Conservation (phyloP, 1,140 invertebrate species). For the Drosophila chauvacae region DNA sequence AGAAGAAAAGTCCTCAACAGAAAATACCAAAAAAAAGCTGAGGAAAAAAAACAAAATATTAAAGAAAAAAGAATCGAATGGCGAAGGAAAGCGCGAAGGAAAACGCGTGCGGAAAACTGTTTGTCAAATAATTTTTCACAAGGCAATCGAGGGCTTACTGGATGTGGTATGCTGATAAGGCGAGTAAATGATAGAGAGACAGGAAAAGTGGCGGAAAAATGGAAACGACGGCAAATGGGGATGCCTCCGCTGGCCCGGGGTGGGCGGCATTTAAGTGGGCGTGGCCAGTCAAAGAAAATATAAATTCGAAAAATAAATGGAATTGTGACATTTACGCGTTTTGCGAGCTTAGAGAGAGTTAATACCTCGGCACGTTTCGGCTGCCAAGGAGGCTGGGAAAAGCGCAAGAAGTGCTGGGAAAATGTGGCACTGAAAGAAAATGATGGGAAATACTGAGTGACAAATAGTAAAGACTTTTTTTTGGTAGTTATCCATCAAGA, state of each 20-base stretch:
- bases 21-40: background rate
- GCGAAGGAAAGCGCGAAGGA: conserved; percentile 1
- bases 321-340: conserved; percentile 82
- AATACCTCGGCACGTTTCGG: conserved; percentile 75
- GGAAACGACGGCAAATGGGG: conserved; percentile 42
- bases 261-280: conserved; percentile 27
- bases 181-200: conserved; percentile 44
- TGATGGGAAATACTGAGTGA: fast-evolving
- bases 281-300: conserved; percentile 70
- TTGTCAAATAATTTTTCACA: conserved; percentile 81
- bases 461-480: background rate
- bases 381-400: conserved; percentile 4
- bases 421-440: conserved; percentile 9
- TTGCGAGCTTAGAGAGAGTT: conserved; percentile 78
- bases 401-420: conserved; percentile 5
- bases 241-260: background rate
- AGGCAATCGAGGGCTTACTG: conserved; percentile 38
- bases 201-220: conserved; percentile 15
- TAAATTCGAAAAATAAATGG: conserved; percentile 80
- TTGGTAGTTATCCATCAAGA: fast-evolving
- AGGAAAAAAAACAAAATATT: conserved; percentile 3
- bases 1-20: conserved; percentile 3
- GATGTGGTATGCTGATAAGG: conserved; percentile 41
- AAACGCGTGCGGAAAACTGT: conserved; percentile 77
- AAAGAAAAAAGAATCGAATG: background rate